Evolutionary conservation across 2,113 vertebrate genomes (phyloP).

Genomic region (Zootoca vivipara): DNA sequence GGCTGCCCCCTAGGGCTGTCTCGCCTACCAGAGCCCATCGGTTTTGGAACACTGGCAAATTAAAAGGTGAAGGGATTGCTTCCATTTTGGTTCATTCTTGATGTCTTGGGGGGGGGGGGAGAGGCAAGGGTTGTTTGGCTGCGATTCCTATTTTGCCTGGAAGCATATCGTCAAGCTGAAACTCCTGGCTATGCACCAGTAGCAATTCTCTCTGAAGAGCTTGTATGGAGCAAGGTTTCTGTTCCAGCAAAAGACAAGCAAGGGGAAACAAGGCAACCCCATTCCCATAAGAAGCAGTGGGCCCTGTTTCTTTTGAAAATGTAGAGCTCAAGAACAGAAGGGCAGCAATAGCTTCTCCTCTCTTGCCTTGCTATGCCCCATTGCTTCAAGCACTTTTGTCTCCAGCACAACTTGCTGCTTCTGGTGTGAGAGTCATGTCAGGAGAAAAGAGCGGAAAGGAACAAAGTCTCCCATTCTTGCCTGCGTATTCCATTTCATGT

Average conservation of each 20-base stretch:
- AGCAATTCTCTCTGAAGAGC: neutral
- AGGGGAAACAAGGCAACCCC: neutral
- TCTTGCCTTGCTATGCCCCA: neutral
- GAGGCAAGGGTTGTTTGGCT: constrained; percentile 11
- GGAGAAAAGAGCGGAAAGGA: neutral
- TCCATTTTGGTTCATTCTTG: neutral
- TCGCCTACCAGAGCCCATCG: too few species aligned
- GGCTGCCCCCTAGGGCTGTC: constrained; percentile 27
- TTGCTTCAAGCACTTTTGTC: neutral
- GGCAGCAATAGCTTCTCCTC: neutral
- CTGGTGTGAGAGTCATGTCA: neutral
- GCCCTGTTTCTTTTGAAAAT: neutral
- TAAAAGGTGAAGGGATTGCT: neutral
- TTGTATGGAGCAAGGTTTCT: constrained; percentile 42
- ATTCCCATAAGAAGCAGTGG: neutral
- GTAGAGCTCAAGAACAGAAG: neutral
- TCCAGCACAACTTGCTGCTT: neutral
- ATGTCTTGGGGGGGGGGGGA: neutral
- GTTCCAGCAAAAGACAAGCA: constrained; percentile 21
- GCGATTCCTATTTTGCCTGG: constrained; percentile 42
- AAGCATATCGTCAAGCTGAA: constrained; percentile 37
- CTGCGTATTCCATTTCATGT: neutral
- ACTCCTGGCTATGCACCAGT: constrained; percentile 26
- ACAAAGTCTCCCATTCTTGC: neutral
- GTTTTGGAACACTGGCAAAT: neutral